A percentile compares a stretch with the other conserved stretches of the same genome.
Evolutionary conservation across 2,888 invertebrate species (phyloP).

Genomic region (Aradus depressus): DNA sequence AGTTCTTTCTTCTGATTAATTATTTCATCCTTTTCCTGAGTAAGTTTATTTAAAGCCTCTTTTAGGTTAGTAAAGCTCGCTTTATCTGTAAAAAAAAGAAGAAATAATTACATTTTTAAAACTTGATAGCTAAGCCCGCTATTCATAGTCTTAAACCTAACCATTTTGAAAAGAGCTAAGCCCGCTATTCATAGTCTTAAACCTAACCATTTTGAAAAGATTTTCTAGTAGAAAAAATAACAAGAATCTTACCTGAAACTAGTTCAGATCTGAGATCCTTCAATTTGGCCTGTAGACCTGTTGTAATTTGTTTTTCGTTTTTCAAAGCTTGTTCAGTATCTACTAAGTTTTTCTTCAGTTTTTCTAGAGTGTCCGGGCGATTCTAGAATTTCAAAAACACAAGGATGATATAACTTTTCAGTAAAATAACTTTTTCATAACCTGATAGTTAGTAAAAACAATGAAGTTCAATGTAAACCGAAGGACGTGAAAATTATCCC

Average conservation of each 20-base stretch:
- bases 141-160: background rate
- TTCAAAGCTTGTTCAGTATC: slow-evolving; percentile 69
- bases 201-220: background rate
- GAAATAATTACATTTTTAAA: no score
- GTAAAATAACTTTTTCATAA: no score
- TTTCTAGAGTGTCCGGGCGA: slow-evolving; percentile 71
- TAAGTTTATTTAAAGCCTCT: slow-evolving; percentile 6
- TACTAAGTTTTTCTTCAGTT: slow-evolving; percentile 75
- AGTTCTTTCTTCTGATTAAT: slow-evolving; percentile 10
- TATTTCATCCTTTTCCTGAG: slow-evolving; percentile 13
- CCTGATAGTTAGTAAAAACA: no score
- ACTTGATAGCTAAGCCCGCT: background rate
- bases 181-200: background rate
- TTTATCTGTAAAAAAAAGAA: slow-evolving; percentile 12
- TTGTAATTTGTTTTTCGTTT: slow-evolving; percentile 63
- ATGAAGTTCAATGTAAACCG: no score
- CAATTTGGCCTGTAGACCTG: slow-evolving; percentile 63
- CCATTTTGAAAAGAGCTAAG: background rate
- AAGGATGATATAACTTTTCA: no score
- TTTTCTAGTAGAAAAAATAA: background rate
- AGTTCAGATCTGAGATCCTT: slow-evolving; percentile 63
- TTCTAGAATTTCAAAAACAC: no score
- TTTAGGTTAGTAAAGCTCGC: slow-evolving; percentile 7
- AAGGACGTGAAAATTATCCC: no score
- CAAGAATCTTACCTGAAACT: slow-evolving; percentile 3